Conservation (phyloP, 2,797 vertebrate genomes). For the Megalops cyprinoides region DNA sequence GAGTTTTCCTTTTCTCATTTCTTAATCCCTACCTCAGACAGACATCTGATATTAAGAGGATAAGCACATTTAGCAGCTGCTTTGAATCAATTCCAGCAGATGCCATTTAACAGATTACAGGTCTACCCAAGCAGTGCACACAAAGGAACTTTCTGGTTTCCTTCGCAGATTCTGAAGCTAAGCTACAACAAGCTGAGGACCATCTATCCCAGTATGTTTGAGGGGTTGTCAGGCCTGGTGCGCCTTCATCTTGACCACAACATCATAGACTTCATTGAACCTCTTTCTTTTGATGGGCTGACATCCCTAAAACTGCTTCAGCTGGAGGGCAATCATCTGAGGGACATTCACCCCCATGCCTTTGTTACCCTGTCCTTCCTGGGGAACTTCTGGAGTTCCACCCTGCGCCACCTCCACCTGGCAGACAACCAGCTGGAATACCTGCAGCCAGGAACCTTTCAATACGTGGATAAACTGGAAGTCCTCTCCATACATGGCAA, state of each 20-base stretch:
- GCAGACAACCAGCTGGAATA: slow-evolving; percentile 75
- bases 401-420: slow-evolving; percentile 75
- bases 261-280: slow-evolving; percentile 75
- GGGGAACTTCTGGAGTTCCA: slow-evolving; percentile 76
- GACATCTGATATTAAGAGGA: neutral
- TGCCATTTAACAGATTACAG: neutral
- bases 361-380: slow-evolving; percentile 77
- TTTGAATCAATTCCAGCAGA: neutral
- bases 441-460: slow-evolving; percentile 63
- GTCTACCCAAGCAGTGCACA: neutral
- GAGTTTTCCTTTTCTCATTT: neutral
- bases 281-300: slow-evolving; percentile 75
- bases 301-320: slow-evolving; percentile 77
- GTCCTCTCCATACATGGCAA: slow-evolving; percentile 75
- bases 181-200: slow-evolving; percentile 81
- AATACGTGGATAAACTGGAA: slow-evolving; percentile 67
- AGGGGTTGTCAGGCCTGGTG: slow-evolving; percentile 69
- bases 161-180: slow-evolving; percentile 75
- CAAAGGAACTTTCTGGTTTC: neutral
- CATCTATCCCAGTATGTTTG: slow-evolving; percentile 65
- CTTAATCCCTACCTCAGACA: neutral
- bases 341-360: slow-evolving; percentile 76
- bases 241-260: slow-evolving; percentile 81
- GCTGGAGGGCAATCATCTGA: slow-evolving; percentile 76
- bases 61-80: neutral